Evolutionary conservation across 2,113 vertebrate species (phyloP).

Genomic region (Dicerorhinus sumatrensis): DNA sequence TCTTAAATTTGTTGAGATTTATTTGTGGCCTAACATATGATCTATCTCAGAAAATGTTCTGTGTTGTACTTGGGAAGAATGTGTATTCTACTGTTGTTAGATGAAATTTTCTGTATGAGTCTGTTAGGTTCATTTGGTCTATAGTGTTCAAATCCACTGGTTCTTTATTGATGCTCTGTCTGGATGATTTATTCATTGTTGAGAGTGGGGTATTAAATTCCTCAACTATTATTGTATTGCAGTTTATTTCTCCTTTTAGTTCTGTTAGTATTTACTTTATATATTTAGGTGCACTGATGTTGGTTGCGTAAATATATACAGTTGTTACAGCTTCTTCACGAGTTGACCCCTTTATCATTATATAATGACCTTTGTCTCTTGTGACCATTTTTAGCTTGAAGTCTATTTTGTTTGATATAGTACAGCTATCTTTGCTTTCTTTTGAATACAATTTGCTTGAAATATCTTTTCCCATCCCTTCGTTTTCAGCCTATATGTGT

Average conservation of each 20-base stretch:
- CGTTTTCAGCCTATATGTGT: not conserved
- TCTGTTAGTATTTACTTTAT: not conserved
- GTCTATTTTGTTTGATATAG: not conserved
- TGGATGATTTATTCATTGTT: not conserved
- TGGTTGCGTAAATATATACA: not conserved
- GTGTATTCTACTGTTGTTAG: not conserved
- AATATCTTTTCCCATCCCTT: not conserved
- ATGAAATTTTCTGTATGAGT: not conserved
- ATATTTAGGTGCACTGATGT: not conserved
- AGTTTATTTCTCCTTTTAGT: not conserved
- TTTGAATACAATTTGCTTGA: not conserved
- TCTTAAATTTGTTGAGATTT: not conserved
- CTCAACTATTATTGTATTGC: not conserved
- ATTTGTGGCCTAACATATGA: not conserved
- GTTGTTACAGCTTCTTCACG: not conserved
- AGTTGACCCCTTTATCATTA: not conserved
- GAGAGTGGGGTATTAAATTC: not conserved
- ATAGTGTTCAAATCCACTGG: not conserved
- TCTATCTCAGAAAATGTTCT: not conserved
- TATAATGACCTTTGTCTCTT: not conserved
- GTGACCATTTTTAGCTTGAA: not conserved
- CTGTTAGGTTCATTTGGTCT: not conserved
- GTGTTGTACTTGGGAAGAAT: not conserved
- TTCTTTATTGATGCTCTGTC: not conserved
- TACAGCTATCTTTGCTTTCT: not conserved